These are phyloP conservation scores for Drosophila aff. DNA, from an alignment of 1,140 invertebrate species.

Conservation along the genomic window DNA sequence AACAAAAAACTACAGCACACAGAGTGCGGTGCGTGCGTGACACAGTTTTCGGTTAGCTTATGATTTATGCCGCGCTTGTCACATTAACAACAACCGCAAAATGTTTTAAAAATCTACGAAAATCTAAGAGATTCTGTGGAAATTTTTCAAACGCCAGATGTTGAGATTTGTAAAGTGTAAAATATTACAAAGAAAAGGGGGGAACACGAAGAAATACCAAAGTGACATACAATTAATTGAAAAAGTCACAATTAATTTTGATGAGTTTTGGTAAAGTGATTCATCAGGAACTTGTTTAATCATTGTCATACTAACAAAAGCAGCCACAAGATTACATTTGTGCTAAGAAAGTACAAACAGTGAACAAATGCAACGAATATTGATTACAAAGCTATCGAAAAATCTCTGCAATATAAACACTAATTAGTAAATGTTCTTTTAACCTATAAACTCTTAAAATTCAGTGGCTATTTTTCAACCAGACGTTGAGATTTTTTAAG, in stretches of 20 bases:
- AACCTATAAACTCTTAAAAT: no score
- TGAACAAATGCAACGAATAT: background rate
- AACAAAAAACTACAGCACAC: slow-evolving; percentile 20
- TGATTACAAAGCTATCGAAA: no score
- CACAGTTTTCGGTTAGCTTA: slow-evolving; percentile 50
- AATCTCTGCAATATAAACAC: background rate
- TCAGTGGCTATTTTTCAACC: background rate
- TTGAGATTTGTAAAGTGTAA: slow-evolving; percentile 15
- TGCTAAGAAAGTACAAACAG: background rate
- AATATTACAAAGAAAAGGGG: slow-evolving; percentile 23
- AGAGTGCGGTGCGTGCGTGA: slow-evolving; percentile 33
- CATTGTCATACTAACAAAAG: background rate
- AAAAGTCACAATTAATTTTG: slow-evolving; percentile 2
- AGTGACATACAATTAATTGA: slow-evolving; percentile 6
- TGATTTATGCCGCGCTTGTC: slow-evolving; percentile 57
- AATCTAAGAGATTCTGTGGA: slow-evolving; percentile 34
- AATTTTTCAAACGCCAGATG: slow-evolving; percentile 25
- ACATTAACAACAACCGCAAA: slow-evolving; percentile 56
- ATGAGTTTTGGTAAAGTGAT: background rate
- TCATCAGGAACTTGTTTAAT: background rate
- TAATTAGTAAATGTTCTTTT: background rate
- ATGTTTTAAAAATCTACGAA: slow-evolving; percentile 43
- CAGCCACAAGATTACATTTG: background rate
- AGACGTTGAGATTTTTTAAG: slow-evolving; percentile 2
- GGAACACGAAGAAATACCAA: background rate